Conservation (phyloP, 2,888 invertebrate species). For the Serripes groenlandicus region DNA sequence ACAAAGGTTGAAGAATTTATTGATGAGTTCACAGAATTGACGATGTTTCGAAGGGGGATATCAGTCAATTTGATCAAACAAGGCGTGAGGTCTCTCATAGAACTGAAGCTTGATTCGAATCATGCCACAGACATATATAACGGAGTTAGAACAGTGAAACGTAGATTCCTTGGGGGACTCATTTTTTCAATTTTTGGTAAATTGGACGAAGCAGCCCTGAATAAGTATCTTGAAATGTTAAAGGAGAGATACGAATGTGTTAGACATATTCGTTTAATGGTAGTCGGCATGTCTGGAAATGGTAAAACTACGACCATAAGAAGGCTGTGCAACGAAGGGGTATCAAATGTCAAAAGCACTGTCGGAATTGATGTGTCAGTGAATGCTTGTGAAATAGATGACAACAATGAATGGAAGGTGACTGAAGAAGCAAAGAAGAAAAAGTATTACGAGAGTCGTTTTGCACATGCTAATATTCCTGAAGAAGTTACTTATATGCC, state of each 20-base stretch:
- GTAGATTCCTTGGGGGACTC: not conserved
- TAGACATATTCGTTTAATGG: constrained; percentile 2
- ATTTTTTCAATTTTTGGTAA: not conserved
- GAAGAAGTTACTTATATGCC: not conserved
- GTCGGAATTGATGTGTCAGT: constrained; percentile 17
- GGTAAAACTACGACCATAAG: constrained; percentile 9
- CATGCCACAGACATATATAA: not conserved
- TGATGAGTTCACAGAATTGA: not conserved
- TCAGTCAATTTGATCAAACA: constrained; percentile 12
- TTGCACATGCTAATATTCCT: not conserved
- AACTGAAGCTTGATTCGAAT: constrained; percentile 1
- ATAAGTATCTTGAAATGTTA: not conserved
- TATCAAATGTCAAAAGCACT: not conserved
- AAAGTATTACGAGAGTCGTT: not conserved
- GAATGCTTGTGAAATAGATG: constrained; percentile 10
- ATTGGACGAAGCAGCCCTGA: not conserved
- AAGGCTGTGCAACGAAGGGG: not conserved
- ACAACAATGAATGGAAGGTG: not conserved
- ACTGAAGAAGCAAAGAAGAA: not conserved
- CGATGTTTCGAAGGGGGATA: constrained; percentile 7
- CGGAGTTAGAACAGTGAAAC: not conserved
- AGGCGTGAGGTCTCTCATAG: not conserved
- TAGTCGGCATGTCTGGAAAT: constrained; percentile 7
- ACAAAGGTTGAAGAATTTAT: not conserved
- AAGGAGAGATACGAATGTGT: not conserved